A percentile compares a stretch with the other conserved stretches of the same genome.
These are phyloP conservation scores for Cyanistes caeruleus DNA, from an alignment of 2,113 vertebrate genomes.

Conservation along the genomic window DNA sequence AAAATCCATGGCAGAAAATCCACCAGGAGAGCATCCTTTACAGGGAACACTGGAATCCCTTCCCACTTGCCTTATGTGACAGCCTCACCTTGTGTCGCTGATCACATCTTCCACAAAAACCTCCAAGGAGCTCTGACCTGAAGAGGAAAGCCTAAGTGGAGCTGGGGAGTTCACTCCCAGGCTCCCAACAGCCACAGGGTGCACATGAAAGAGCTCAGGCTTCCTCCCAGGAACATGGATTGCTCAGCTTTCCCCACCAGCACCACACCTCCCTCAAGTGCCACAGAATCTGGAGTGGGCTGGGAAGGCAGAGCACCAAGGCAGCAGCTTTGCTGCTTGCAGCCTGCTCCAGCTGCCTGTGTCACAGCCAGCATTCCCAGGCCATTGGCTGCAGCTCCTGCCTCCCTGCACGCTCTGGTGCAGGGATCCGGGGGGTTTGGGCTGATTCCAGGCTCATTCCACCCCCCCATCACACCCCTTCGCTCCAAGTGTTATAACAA, in stretches of 20 bases:
- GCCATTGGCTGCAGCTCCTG: not conserved
- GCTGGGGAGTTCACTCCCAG: not conserved
- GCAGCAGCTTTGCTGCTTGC: conserved; percentile 10
- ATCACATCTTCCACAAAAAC: conserved; percentile 63
- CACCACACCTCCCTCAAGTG: not conserved
- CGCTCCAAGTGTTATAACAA: not conserved
- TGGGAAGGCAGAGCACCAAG: not conserved
- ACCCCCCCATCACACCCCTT: not conserved
- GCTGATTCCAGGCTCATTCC: not conserved
- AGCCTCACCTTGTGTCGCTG: conserved; percentile 66
- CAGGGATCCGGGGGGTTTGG: not conserved
- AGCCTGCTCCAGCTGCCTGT: conserved; percentile 22
- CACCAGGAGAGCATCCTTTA: not conserved
- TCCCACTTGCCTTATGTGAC: rapidly evolving
- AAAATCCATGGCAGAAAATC: not conserved
- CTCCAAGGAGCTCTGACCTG: conserved; percentile 78
- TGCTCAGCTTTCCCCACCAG: not conserved
- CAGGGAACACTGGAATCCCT: not conserved
- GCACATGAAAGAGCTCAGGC: not conserved
- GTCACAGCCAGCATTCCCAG: not conserved
- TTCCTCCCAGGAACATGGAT: not conserved
- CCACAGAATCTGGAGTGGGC: not conserved
- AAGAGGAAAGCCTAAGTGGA: not conserved
- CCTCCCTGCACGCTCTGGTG: not conserved
- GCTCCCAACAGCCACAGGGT: not conserved